Conservation (phyloP, 2,888 invertebrate species). For the Siphlonurus alternatus region DNA sequence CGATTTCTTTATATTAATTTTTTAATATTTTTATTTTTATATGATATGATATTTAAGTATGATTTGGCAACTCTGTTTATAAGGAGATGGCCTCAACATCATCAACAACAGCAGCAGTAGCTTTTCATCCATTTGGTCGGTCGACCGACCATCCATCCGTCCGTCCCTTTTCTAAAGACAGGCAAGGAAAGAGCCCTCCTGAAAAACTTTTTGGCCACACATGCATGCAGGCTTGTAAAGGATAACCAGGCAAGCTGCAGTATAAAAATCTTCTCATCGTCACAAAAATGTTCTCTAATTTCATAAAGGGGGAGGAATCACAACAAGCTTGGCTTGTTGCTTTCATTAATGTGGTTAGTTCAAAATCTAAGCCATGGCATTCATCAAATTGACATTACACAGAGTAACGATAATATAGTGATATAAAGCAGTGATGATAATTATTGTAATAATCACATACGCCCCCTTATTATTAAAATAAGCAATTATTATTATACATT, state of each 20-base stretch:
- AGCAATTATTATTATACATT: not conserved
- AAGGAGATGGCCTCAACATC: not conserved
- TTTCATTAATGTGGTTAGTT: too few relatives aligned
- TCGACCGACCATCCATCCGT: not conserved
- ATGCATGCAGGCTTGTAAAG: too few relatives aligned
- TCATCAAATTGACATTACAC: not conserved
- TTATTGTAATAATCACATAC: not conserved
- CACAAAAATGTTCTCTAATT: too few relatives aligned
- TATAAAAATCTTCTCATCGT: not conserved
- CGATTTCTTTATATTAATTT: too few relatives aligned
- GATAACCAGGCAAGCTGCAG: too few relatives aligned
- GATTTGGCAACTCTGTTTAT: not conserved
- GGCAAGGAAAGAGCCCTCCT: not conserved
- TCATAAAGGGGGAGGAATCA: not conserved
- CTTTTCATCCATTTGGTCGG: not conserved
- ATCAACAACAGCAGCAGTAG: not conserved
- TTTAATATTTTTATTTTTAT: too few relatives aligned
- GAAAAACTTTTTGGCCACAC: too few relatives aligned
- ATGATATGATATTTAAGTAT: not conserved
- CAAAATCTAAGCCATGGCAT: not conserved
- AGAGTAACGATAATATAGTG: too few relatives aligned
- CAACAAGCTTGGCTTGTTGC: too few relatives aligned
- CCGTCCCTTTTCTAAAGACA: not conserved
- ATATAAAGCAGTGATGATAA: not conserved
- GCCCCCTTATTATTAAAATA: not conserved